A percentile compares a stretch with the other conserved stretches of the same genome.
These are phyloP conservation scores for Pseudopipra pipra DNA, from an alignment of 2,113 vertebrate genomes.

Conservation along the genomic window DNA sequence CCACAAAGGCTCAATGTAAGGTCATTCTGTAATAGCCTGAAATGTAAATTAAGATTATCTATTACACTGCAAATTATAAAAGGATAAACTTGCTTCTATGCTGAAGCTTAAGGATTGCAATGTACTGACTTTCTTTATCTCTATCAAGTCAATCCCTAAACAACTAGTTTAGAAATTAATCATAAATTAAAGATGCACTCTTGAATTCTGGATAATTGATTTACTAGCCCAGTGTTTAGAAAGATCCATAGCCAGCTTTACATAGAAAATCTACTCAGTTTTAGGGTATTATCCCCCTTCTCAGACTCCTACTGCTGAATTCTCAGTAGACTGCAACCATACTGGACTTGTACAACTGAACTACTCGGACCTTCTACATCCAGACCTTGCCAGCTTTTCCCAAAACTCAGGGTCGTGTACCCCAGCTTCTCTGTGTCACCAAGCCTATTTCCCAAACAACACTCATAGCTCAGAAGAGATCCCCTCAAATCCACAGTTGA, in stretches of 20 bases:
- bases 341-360: neutral
- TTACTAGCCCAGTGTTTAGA: neutral
- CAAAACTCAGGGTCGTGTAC: neutral
- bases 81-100: neutral
- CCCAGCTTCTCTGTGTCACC: neutral
- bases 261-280: neutral
- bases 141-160: neutral
- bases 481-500: neutral
- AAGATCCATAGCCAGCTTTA: neutral
- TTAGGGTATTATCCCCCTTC: neutral
- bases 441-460: neutral
- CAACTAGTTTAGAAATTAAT: neutral
- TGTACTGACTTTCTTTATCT: neutral
- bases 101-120: neutral
- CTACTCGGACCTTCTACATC: neutral
- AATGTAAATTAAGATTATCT: constrained; percentile 35
- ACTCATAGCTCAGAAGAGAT: neutral
- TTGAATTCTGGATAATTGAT: neutral
- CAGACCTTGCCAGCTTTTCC: neutral
- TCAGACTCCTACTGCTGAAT: neutral
- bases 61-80: neutral
- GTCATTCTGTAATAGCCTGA: constrained; percentile 72
- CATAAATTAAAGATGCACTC: neutral
- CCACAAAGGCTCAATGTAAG: constrained; percentile 39
- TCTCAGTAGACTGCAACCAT: neutral